Conservation (phyloP, 2,797 vertebrate genomes). For the Chiloscyllium punctatum region DNA sequence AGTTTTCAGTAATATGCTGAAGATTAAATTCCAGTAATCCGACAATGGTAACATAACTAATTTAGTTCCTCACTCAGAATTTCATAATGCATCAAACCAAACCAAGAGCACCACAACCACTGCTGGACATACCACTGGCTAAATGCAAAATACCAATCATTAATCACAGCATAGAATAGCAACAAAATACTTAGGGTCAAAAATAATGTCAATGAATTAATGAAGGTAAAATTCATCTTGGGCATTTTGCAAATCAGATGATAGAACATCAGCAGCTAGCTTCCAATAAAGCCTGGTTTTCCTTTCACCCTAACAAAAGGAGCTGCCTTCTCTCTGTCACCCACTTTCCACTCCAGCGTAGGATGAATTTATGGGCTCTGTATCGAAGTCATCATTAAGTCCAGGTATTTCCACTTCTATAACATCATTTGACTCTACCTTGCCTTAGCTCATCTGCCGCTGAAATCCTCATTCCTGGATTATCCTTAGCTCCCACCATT, state of each 20-base stretch:
- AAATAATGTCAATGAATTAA: not conserved
- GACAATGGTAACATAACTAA: not conserved
- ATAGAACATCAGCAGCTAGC: not conserved
- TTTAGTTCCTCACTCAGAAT: not conserved
- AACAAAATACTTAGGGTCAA: not conserved
- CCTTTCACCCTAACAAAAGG: not conserved
- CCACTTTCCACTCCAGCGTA: not conserved
- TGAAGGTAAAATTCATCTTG: not conserved
- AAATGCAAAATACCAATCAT: not conserved
- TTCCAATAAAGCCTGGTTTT: not conserved
- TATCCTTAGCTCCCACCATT: too few relatives aligned
- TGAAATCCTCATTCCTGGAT: too few relatives aligned
- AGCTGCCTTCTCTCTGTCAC: not conserved
- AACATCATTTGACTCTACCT: too few relatives aligned
- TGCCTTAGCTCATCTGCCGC: too few relatives aligned
- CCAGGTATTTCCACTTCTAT: too few relatives aligned
- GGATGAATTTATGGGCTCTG: not conserved
- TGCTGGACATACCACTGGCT: not conserved
- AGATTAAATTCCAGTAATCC: not conserved
- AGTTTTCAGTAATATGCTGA: not conserved
- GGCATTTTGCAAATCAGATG: not conserved
- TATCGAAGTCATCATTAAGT: too few relatives aligned
- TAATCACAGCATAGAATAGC: not conserved
- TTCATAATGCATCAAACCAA: not conserved
- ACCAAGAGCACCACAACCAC: not conserved